A percentile compares a stretch with the other conserved stretches of the same genome.
Evolutionary conservation across 2,113 vertebrate genomes (phyloP).

Genomic region (Sciurus niger): DNA sequence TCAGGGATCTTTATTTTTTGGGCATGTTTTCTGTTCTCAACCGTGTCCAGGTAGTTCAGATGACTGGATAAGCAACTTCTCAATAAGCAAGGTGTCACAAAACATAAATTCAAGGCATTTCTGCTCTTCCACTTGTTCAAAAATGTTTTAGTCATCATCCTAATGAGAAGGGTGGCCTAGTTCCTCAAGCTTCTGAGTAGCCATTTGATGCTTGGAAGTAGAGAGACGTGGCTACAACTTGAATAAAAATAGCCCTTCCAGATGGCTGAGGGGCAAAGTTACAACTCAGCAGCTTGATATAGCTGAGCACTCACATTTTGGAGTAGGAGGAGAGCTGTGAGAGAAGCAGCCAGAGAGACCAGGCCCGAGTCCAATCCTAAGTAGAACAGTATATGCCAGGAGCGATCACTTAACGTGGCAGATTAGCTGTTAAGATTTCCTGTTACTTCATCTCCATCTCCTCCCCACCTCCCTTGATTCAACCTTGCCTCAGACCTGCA

Average conservation of each 20-base stretch:
- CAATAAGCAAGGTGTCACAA: conserved; percentile 50
- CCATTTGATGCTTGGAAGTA: conserved; percentile 78
- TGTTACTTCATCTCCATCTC: conserved; percentile 69
- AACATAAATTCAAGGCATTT: conserved; percentile 69
- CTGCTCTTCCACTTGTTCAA: conserved; percentile 63
- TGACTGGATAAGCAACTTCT: conserved; percentile 59
- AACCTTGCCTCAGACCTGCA: conserved; percentile 29
- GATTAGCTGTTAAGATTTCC: conserved; percentile 76
- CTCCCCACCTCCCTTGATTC: not conserved
- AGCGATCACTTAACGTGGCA: conserved; percentile 65
- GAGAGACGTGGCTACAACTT: conserved; percentile 73
- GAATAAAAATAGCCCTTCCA: conserved; percentile 84
- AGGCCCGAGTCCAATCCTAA: conserved; percentile 76
- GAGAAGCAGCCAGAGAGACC: conserved; percentile 76
- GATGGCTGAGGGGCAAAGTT: conserved; percentile 76
- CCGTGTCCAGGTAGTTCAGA: conserved; percentile 44
- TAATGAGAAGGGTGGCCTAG: conserved; percentile 75
- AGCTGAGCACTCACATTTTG: conserved; percentile 76
- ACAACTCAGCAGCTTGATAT: conserved; percentile 74
- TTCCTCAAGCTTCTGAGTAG: conserved; percentile 78
- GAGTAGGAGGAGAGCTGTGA: conserved; percentile 71
- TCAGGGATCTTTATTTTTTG: conserved; percentile 30
- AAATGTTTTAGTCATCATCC: conserved; percentile 66
- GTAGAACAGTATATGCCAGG: conserved; percentile 72
- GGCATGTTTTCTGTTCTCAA: conserved; percentile 47